Base-by-base conservation (phyloP, 2,888 invertebrate genomes). In the Drosophila koepferae region DNA sequence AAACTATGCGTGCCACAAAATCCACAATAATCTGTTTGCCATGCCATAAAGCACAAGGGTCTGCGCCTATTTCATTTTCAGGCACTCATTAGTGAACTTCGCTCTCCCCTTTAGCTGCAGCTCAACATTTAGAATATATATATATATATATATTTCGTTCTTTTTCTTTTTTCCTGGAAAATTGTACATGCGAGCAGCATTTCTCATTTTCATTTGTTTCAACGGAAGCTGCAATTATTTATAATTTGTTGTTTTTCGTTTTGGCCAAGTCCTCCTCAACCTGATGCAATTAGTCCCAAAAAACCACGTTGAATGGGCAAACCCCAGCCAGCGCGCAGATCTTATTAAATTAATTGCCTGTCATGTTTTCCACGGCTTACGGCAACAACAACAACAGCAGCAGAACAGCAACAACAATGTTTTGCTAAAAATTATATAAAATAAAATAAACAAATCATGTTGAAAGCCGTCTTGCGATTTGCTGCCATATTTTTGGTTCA, bases 221-320 rank as follows among this genome's bases (percentile, higher is more conserved):
- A 78, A 72, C 86, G 90, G 90, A 86, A 86, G 77, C 83, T 83
- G 81, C 81, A 88, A 90, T 86, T 88, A 88, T 89, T 86, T 90
- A 80, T 90, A 88, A 88, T 86, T 86, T 82, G 74, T 86, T 82
- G 74, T 75, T 87, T 87, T 71, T 56, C 20, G 18, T 31, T 23
- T 58, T 65, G 49, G 41, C 28, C 49, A 36, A 16, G 63, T 70
- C 61, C 65, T 70, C 63, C 65, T 60, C 65, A 77, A 63, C 69
- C 74, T 63, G 55, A 55, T 75, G 82, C 82, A 82, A 82, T 82
- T 82, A 82, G 87, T 63, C 72, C 74, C 72, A 51, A 72, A 72
- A 72, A 72, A 71, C 72, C 76, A 75, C 64, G 66, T 56, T 66
- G 79, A 78, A 77, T 63, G 78, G 77, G 58, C 63, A 79, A 78